Conservation (phyloP, 2,797 vertebrate genomes). For the Octomys mimax region DNA sequence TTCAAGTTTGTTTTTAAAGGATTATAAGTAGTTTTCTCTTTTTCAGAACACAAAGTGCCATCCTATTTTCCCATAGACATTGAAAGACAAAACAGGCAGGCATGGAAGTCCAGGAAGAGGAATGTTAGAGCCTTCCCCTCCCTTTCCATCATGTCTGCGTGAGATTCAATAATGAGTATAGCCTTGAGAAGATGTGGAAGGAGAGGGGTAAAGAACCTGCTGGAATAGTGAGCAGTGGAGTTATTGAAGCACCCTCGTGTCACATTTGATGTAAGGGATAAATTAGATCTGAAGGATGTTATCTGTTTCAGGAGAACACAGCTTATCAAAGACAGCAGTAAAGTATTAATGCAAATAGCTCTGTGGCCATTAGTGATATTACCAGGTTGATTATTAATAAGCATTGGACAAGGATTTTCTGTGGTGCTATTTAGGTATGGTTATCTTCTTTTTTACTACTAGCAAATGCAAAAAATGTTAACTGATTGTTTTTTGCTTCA, state of each 20-base stretch:
- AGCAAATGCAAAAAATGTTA: neutral
- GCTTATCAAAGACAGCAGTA: neutral
- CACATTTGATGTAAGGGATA: conserved; percentile 15
- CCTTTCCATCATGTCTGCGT: neutral
- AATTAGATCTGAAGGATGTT: neutral
- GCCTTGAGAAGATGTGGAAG: neutral
- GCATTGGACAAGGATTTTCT: neutral
- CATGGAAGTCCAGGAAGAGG: neutral
- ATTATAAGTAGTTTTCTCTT: neutral
- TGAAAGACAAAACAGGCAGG: neutral
- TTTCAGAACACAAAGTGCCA: neutral
- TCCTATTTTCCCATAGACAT: neutral
- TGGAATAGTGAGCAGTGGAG: neutral
- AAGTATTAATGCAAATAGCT: neutral
- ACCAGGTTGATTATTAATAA: neutral
- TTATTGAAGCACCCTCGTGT: neutral
- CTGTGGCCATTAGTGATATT: neutral
- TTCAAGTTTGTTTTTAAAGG: conserved; percentile 55
- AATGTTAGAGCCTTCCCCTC: neutral
- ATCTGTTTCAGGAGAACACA: neutral
- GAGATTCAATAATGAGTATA: neutral
- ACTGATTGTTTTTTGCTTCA: neutral
- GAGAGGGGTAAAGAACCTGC: neutral
- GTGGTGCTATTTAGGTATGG: neutral
- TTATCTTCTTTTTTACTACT: neutral